Conservation (phyloP, 2,113 vertebrate species). For the Entelurus aequoreus region DNA sequence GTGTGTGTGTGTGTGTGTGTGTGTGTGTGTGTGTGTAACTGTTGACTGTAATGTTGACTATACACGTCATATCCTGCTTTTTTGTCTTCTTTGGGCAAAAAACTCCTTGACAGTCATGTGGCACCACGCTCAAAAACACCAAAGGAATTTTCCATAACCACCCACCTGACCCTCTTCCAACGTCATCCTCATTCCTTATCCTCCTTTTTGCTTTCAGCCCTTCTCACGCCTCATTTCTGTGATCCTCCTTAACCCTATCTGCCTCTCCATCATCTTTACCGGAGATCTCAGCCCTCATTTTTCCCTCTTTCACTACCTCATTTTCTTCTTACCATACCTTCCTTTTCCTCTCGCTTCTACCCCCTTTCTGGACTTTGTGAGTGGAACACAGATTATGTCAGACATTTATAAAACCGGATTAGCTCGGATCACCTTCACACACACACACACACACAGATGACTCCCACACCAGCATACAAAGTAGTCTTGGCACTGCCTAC, state of each 20-base stretch:
- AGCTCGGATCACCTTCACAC: constrained; percentile 64
- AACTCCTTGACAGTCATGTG: constrained; percentile 11
- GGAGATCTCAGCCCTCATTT: constrained; percentile 18
- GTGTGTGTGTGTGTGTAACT: too few species aligned
- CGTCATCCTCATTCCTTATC: constrained; percentile 25
- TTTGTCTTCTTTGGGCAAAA: not conserved
- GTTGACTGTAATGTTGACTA: too few species aligned
- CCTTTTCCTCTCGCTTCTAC: constrained; percentile 20
- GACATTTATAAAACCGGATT: constrained; percentile 67
- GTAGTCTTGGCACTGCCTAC: not conserved
- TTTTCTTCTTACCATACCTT: not conserved
- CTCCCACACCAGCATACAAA: constrained; percentile 14
- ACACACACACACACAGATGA: constrained; percentile 15
- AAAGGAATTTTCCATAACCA: constrained; percentile 44
- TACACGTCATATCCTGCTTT: not conserved
- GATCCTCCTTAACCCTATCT: constrained; percentile 34
- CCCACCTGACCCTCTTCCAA: constrained; percentile 21
- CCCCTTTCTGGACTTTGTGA: constrained; percentile 44
- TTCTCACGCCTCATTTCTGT: constrained; percentile 24
- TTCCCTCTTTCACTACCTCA: constrained; percentile 7
- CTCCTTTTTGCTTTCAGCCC: not conserved
- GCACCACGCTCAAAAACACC: constrained; percentile 35
- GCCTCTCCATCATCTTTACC: constrained; percentile 25
- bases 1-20: too few species aligned
- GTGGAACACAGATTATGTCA: constrained; percentile 64